Evolutionary conservation across 2,888 invertebrate genomes (phyloP).

Genomic region (Latheticus oryzae): DNA sequence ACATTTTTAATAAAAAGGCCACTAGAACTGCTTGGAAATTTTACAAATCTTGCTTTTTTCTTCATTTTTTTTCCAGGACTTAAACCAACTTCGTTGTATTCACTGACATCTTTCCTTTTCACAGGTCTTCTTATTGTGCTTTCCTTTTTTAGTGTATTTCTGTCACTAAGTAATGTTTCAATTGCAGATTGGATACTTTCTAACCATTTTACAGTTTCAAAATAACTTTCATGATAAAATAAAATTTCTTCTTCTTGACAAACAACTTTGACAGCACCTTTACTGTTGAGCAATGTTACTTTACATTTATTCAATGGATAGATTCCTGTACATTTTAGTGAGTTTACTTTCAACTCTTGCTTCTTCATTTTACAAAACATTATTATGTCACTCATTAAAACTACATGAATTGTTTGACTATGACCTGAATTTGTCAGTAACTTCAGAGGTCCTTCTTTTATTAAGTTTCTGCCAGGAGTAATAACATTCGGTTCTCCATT

Average conservation of each 20-base stretch:
- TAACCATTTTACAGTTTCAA: slow-evolving; percentile 71
- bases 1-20: background rate
- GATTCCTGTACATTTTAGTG: slow-evolving; percentile 74
- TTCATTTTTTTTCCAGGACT: slow-evolving; percentile 68
- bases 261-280: slow-evolving; percentile 72
- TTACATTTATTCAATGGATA: slow-evolving; percentile 78
- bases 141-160: slow-evolving; percentile 73
- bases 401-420: slow-evolving; percentile 72
- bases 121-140: slow-evolving; percentile 73
- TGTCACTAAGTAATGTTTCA: slow-evolving; percentile 69
- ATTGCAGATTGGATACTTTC: slow-evolving; percentile 69
- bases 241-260: slow-evolving; percentile 72
- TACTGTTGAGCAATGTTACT: slow-evolving; percentile 70
- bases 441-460: slow-evolving; percentile 73
- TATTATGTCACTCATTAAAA: slow-evolving; percentile 79
- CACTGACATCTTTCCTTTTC: slow-evolving; percentile 69
- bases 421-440: slow-evolving; percentile 51
- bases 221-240: slow-evolving; percentile 69
- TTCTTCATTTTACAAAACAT: slow-evolving; percentile 76
- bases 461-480: slow-evolving; percentile 75
- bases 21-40: slow-evolving; percentile 11
- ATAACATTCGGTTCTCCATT: slow-evolving; percentile 75
- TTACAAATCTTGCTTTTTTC: slow-evolving; percentile 53
- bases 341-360: slow-evolving; percentile 68
- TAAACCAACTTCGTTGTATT: slow-evolving; percentile 68